Percentiles rank a stretch among this genome's conserved stretches.
phyloP scores from a whole-genome alignment of 1,140 invertebrate species.

The Drosophila arizonae region DNA sequence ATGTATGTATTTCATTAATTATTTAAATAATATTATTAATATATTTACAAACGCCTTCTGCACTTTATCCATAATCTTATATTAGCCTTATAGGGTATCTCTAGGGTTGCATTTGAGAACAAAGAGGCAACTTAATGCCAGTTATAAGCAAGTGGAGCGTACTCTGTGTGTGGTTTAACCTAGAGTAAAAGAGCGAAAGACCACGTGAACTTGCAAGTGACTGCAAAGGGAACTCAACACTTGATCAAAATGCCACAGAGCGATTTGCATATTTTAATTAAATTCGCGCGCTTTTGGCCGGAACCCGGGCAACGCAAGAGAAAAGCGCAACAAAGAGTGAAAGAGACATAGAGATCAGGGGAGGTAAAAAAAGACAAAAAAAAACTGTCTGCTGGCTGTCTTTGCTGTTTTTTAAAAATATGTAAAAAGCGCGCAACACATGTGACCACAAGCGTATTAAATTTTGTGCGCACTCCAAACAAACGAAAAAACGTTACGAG shows the following conservation, averaged over 20 bases:
- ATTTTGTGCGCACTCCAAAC: conserved; percentile 64
- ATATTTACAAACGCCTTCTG: not conserved
- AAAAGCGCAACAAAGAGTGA: conserved; percentile 67
- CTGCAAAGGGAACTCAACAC: conserved; percentile 72
- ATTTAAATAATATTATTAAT: not conserved
- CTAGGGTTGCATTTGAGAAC: not conserved
- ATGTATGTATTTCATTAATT: not conserved
- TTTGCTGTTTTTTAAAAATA: conserved; percentile 75
- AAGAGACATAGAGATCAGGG: conserved; percentile 1
- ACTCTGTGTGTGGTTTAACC: conserved; percentile 51
- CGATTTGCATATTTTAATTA: conserved; percentile 83
- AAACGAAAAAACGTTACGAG: conserved; percentile 32
- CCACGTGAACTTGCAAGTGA: conserved; percentile 48
- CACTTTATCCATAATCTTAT: not conserved
- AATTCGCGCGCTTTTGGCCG: conserved; percentile 74
- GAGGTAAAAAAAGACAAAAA: not conserved
- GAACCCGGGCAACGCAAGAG: conserved; percentile 47
- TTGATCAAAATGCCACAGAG: conserved; percentile 82
- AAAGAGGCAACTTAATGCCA: not conserved
- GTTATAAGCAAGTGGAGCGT: conserved; percentile 15
- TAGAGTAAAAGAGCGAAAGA: conserved; percentile 25
- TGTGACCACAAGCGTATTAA: conserved; percentile 81
- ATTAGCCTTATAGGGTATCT: not conserved
- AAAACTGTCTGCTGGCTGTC: conserved; percentile 42
- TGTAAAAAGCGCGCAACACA: conserved; percentile 71